A percentile compares a stretch with the other conserved stretches of the same genome.
Conservation (phyloP, 2,888 invertebrate genomes). For the Tenthredo scrophulariae region DNA sequence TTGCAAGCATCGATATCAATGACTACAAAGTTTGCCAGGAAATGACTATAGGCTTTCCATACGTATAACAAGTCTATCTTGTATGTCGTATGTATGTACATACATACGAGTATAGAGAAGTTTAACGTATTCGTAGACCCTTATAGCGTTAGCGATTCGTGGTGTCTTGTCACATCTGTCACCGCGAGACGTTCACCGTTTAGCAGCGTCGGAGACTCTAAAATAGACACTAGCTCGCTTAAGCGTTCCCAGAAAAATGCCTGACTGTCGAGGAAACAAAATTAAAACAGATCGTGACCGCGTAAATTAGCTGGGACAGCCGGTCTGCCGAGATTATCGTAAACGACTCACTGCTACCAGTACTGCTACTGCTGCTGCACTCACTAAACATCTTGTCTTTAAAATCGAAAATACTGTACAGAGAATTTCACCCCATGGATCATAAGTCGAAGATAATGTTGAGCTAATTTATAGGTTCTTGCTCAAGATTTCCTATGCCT, state of each 20-base stretch:
- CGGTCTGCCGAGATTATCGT: conserved; percentile 51
- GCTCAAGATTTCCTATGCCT: background rate
- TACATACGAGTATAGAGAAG: background rate
- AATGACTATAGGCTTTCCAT: background rate
- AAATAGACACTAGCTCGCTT: conserved; percentile 66
- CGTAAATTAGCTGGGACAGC: conserved; percentile 53
- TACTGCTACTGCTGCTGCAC: conserved; percentile 1
- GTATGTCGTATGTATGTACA: background rate
- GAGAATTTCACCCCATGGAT: background rate
- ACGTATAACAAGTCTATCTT: background rate
- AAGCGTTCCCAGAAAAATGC: conserved; percentile 72
- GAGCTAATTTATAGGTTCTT: background rate
- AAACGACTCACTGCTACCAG: conserved; percentile 44
- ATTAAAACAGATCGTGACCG: conserved; percentile 57
- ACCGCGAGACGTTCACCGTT: conserved; percentile 51
- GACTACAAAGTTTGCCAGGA: background rate
- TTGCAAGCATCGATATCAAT: background rate
- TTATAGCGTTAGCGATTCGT: conserved; percentile 49
- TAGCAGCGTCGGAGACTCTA: conserved; percentile 57
- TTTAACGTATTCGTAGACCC: conserved; percentile 29
- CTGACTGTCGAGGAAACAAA: conserved; percentile 65
- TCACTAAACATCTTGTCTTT: background rate
- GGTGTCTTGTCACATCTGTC: conserved; percentile 52
- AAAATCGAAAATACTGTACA: conserved; percentile 4
- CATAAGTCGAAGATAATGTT: background rate